Evolutionary conservation across 2,888 invertebrate species (phyloP), one percentile per base, ranked within the genome.

Genomic region (Brachypalpus laphriformis): DNA sequence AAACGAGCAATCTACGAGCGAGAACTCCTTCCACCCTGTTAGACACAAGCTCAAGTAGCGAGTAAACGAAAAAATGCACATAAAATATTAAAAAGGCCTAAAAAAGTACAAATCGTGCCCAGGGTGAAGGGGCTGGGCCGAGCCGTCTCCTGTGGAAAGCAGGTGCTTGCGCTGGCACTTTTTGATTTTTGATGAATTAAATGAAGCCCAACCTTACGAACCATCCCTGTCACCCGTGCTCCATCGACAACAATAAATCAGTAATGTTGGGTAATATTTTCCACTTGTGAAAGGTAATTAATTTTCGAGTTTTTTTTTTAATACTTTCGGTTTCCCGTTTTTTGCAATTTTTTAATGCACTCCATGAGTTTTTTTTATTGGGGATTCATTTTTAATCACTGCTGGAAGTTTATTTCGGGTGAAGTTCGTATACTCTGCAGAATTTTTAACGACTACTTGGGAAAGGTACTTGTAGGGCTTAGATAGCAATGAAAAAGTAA

Each of bases 141-240:
- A n/a, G n/a, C n/a, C n/a, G n/a, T n/a, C n/a, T n/a, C n/a, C n/a
- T n/a, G n/a, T n/a, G n/a, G n/a, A 51, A 25, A 5, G 42, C 68
- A 70, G 57, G 70, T 59, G 71, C 71, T 59, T 59, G 18, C 37
- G 71, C 25, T 47, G 49, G 71, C 71, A 49, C 49, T 71, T 71
- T 71, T 49, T 71, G 57, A 70, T 57, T 70, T 57, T 71, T 59
- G 25, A 71, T 59, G 71, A 71, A 71, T 71, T 71, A 49, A 59
- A 71, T 71, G 40, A 59, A 49, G 31, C 28, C 47, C 8, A 9
- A 42, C 16, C 16, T 16, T n/a, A 14, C 8, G 9, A 45, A 3
- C 45, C 40, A n/a, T n/a, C 25, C 25, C n/a, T 68, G 51, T 54
- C 51, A 54, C 14, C 14, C 51, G 1, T 14, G 14, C 28, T 5